Evolutionary conservation across 2,888 invertebrate species (phyloP).

Genomic region (Dasypogon diadema): DNA sequence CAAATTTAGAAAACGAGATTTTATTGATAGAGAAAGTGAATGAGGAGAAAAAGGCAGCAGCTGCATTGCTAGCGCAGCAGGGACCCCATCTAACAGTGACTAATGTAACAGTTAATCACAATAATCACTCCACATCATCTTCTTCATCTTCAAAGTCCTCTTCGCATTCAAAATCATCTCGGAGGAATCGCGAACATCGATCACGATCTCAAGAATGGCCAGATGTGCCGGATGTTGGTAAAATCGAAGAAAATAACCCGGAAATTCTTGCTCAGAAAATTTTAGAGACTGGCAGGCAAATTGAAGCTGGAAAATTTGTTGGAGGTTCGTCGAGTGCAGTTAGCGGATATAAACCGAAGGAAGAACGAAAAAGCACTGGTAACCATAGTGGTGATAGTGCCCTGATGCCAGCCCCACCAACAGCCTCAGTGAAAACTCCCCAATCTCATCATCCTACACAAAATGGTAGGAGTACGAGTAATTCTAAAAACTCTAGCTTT

Average conservation of each 20-base stretch:
- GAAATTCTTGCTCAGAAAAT: conserved; percentile 91
- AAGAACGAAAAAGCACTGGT: conserved; percentile 51
- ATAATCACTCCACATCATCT: conserved; percentile 65
- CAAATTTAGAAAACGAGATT: conserved; percentile 84
- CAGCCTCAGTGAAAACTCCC: conserved; percentile 27
- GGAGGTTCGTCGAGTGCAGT: conserved; percentile 59
- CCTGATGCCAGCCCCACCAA: conserved; percentile 67
- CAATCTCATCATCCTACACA: conserved; percentile 33
- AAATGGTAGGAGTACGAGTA: conserved; percentile 25
- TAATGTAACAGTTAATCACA: conserved; percentile 57
- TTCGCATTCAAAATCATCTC: conserved; percentile 69
- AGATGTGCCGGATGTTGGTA: conserved; percentile 88
- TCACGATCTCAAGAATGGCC: conserved; percentile 92
- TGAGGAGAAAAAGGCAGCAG: conserved; percentile 73
- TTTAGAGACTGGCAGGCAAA: conserved; percentile 88
- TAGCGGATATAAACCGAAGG: conserved; percentile 51
- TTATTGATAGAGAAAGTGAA: conserved; percentile 78
- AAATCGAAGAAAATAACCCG: conserved; percentile 92
- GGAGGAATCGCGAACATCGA: conserved; percentile 79
- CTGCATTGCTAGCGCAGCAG: conserved; percentile 64
- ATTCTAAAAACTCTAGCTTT: conserved; percentile 32
- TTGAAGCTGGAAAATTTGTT: conserved; percentile 82
- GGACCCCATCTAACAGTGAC: conserved; percentile 64
- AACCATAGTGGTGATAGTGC: conserved; percentile 61
- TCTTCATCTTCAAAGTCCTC: conserved; percentile 67